These are phyloP conservation scores for Drosophila arizonae DNA, from an alignment of 1,140 invertebrate genomes.

Conservation along the genomic window DNA sequence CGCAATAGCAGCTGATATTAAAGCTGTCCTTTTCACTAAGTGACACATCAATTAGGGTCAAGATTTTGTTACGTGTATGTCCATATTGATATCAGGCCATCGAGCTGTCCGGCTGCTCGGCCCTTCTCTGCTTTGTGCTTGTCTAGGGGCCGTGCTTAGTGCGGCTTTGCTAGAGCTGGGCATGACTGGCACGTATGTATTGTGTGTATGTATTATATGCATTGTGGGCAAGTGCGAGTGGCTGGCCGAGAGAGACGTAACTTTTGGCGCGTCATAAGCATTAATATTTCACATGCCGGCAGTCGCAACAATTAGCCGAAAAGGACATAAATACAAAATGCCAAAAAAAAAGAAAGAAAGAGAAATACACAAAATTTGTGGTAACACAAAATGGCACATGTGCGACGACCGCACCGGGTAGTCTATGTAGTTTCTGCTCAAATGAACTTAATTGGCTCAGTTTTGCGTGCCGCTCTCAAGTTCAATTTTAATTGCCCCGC, in stretches of 20 bases:
- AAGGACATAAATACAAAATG: conserved; percentile 9
- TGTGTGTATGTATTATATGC: background rate
- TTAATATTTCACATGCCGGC: conserved; percentile 33
- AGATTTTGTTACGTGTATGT: conserved; percentile 14
- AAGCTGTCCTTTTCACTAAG: background rate
- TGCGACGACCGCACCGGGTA: conserved; percentile 2
- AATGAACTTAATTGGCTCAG: conserved; percentile 35
- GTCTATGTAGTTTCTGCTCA: conserved; percentile 4
- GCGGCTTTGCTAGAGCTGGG: conserved; percentile 21
- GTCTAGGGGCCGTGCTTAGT: too few species aligned
- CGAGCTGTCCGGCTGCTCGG: conserved; percentile 15
- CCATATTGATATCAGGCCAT: conserved; percentile 11
- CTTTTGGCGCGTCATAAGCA: conserved; percentile 23
- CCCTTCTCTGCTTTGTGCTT: background rate
- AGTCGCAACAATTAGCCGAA: conserved; percentile 16
- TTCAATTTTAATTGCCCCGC: conserved; percentile 37
- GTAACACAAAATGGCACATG: background rate
- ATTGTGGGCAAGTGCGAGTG: too few species aligned
- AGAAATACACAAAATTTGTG: background rate
- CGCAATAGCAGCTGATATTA: background rate
- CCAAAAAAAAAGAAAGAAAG: background rate
- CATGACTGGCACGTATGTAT: conserved; percentile 19
- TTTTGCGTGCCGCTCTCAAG: conserved; percentile 34
- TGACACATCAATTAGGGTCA: conserved; percentile 41
- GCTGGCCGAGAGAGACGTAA: conserved; percentile 12